These are phyloP conservation scores for Torymus aiolomorphi DNA, from an alignment of 2,888 invertebrate genomes.

Conservation along the genomic window DNA sequence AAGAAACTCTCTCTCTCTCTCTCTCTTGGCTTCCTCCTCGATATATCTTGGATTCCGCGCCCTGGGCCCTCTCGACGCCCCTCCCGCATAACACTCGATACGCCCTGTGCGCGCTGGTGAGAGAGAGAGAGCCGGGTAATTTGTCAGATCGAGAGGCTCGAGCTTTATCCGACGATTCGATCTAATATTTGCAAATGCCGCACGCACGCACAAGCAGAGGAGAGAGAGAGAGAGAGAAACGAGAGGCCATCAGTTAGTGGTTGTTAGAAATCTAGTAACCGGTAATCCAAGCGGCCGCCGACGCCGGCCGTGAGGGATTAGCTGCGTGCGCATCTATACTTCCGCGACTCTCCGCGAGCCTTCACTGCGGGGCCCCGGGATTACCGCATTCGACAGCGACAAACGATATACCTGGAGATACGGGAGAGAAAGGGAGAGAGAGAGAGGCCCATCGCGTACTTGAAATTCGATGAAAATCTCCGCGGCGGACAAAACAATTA, in stretches of 20 bases:
- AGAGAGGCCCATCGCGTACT: not conserved
- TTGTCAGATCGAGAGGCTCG: slow-evolving; percentile 60
- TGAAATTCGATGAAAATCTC: slow-evolving; percentile 48
- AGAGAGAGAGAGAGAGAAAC: slow-evolving; percentile 57
- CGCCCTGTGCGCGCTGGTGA: slow-evolving; percentile 55
- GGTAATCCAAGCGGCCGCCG: slow-evolving; percentile 59
- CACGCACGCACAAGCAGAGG: slow-evolving; percentile 52
- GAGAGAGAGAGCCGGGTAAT: slow-evolving; percentile 52
- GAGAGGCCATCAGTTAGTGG: slow-evolving; percentile 63
- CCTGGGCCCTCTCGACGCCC: slow-evolving; percentile 26
- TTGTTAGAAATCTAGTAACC: slow-evolving; percentile 64
- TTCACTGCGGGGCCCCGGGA: not conserved
- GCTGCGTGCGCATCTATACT: slow-evolving; percentile 20
- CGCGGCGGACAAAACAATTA: slow-evolving; percentile 46
- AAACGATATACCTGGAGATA: slow-evolving; percentile 26
- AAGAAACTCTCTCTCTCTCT: not conserved
- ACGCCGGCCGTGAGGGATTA: slow-evolving; percentile 41
- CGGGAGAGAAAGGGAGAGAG: not conserved
- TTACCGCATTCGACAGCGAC: slow-evolving; percentile 46
- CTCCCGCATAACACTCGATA: slow-evolving; percentile 54
- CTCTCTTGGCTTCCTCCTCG: not conserved
- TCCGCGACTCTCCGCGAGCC: slow-evolving; percentile 22
- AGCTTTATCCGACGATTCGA: slow-evolving; percentile 61
- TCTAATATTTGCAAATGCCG: slow-evolving; percentile 64
- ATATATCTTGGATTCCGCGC: slow-evolving; percentile 34